phyloP scores from a whole-genome alignment of 2,888 invertebrate genomes.

The Gandaritis pyraliata region DNA sequence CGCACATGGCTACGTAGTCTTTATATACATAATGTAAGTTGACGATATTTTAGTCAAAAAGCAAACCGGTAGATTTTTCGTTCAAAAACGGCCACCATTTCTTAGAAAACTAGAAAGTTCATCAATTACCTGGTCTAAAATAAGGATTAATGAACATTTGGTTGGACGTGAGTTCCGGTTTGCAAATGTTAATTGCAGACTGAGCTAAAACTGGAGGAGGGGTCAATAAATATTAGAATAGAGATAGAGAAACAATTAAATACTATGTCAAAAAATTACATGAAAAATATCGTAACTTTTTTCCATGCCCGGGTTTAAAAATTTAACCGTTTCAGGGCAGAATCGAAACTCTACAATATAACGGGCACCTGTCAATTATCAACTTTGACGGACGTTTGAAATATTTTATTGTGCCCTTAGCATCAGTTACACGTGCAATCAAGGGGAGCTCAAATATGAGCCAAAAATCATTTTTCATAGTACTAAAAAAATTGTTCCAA shows the following conservation, averaged over 20 bases:
- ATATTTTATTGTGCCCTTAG: slow-evolving; percentile 1
- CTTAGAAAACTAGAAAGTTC: slow-evolving; percentile 4
- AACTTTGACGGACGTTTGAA: slow-evolving; percentile 34
- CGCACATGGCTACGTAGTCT: too few species aligned
- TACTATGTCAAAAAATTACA: too few species aligned
- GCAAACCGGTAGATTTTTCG: too few species aligned
- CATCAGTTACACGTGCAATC: neutral
- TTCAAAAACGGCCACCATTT: neutral
- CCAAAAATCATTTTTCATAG: too few species aligned
- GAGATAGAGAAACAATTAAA: too few species aligned
- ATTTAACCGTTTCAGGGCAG: slow-evolving; percentile 2
- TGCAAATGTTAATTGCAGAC: neutral
- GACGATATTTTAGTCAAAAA: too few species aligned
- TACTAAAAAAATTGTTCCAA: too few species aligned
- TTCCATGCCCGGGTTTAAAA: neutral
- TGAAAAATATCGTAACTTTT: neutral
- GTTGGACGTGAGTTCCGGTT: slow-evolving; percentile 9
- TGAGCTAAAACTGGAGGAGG: neutral
- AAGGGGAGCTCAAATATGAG: too few species aligned
- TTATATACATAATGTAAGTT: too few species aligned
- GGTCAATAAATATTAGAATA: neutral
- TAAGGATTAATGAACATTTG: slow-evolving; percentile 13
- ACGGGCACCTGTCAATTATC: slow-evolving; percentile 40
- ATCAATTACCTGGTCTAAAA: slow-evolving; percentile 6
- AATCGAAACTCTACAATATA: slow-evolving; percentile 22